A percentile compares a stretch with the other conserved stretches of the same genome.
phyloP scores from a whole-genome alignment of 1,140 invertebrate species.

The Daktulosphaira vitifoliae region DNA sequence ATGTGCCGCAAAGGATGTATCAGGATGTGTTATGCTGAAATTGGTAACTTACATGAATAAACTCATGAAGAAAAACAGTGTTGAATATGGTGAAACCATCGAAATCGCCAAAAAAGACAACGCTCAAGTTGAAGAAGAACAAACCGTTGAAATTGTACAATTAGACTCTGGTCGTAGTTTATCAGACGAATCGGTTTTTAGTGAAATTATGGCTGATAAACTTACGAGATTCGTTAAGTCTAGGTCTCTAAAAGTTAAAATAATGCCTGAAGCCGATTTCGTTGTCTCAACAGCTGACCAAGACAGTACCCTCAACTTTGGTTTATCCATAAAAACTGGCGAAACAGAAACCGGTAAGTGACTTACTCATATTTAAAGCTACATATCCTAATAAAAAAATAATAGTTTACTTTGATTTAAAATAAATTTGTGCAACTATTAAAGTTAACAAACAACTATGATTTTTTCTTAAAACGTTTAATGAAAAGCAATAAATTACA shows the following conservation, averaged over 20 bases:
- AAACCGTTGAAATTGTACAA: constrained; percentile 42
- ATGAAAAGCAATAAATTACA: too few species aligned
- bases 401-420: too few species aligned
- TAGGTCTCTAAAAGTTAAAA: constrained; percentile 56
- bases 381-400: too few species aligned
- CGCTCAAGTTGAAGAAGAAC: not conserved
- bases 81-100: constrained; percentile 63
- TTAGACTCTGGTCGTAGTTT: constrained; percentile 41
- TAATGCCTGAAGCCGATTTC: constrained; percentile 65
- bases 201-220: constrained; percentile 60
- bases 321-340: constrained; percentile 50
- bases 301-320: constrained; percentile 61
- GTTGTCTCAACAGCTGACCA: constrained; percentile 59
- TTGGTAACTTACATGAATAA: constrained; percentile 70
- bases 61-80: constrained; percentile 64
- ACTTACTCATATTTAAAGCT: too few species aligned
- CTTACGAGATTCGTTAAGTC: constrained; percentile 63
- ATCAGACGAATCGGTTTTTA: constrained; percentile 57
- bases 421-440: too few species aligned
- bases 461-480: too few species aligned
- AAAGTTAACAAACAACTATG: too few species aligned
- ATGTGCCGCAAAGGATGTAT: constrained; percentile 63
- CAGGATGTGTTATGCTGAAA: constrained; percentile 69
- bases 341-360: constrained; percentile 37
- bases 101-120: constrained; percentile 47